Conservation (phyloP, 2,113 vertebrate species). For the Atractosteus spatula region DNA sequence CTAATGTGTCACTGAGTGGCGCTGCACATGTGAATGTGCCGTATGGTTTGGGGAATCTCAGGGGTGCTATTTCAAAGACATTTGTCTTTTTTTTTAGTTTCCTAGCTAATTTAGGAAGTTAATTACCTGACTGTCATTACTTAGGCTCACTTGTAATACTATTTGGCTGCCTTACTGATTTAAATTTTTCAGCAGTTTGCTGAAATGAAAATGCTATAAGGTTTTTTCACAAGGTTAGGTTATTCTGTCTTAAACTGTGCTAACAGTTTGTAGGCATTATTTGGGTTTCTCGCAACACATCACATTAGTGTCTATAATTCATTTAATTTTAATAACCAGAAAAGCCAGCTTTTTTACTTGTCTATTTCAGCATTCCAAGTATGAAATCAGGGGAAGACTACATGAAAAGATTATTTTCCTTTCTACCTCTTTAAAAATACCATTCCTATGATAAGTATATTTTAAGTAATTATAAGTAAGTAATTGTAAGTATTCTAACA, state of each 20-base stretch:
- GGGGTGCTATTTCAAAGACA: not conserved
- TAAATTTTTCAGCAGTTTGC: not conserved
- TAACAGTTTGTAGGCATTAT: not conserved
- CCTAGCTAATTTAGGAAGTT: not conserved
- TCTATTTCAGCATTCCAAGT: too few relatives aligned
- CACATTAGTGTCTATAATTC: not conserved
- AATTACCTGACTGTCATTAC: not conserved
- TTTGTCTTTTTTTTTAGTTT: not conserved
- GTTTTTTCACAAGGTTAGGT: too few relatives aligned
- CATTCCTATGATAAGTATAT: too few relatives aligned
- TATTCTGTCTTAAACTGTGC: too few relatives aligned
- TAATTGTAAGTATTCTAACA: too few relatives aligned
- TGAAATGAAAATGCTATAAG: too few relatives aligned
- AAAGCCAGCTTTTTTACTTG: not conserved
- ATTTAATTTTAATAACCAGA: conserved; percentile 5
- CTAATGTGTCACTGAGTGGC: not conserved
- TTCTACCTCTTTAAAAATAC: too few relatives aligned
- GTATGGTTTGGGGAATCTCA: too few relatives aligned
- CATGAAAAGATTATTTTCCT: too few relatives aligned
- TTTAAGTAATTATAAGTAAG: too few relatives aligned
- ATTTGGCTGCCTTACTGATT: not conserved
- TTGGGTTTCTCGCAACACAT: not conserved
- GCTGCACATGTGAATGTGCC: too few relatives aligned
- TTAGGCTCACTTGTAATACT: not conserved
- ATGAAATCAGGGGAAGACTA: too few relatives aligned